Evolutionary conservation across 2,888 invertebrate genomes (phyloP).

Genomic region (Prenolepis imparis): DNA sequence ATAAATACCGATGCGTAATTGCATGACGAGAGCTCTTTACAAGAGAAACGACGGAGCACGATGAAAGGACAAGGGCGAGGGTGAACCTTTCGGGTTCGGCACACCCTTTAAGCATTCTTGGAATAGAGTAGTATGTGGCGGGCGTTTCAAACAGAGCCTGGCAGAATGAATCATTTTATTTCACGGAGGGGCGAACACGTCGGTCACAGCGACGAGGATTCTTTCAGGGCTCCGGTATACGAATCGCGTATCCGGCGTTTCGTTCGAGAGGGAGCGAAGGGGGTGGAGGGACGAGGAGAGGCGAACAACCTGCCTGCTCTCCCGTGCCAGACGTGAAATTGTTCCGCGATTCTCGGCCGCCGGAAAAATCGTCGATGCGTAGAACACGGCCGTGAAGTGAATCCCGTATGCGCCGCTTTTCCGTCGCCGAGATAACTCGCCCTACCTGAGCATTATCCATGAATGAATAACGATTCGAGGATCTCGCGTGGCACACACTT

Average conservation of each 20-base stretch:
- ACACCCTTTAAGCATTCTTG: conserved; percentile 28
- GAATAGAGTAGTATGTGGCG: conserved; percentile 67
- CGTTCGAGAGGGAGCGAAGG: conserved; percentile 5
- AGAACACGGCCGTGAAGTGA: conserved; percentile 55
- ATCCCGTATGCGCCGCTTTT: conserved; percentile 34
- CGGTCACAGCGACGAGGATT: conserved; percentile 79
- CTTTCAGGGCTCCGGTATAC: conserved; percentile 64
- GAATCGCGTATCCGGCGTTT: conserved; percentile 60
- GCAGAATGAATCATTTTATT: conserved; percentile 83
- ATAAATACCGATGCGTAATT: conserved; percentile 28
- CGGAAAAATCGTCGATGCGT: conserved; percentile 64
- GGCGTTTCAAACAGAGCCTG: conserved; percentile 72
- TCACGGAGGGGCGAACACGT: conserved; percentile 82
- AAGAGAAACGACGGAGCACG: neutral
- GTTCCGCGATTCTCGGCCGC: conserved; percentile 61
- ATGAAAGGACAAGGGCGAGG: neutral
- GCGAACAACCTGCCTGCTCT: conserved; percentile 44
- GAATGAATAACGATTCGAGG: conserved; percentile 46
- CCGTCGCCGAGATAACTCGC: conserved; percentile 49
- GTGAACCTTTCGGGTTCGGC: neutral
- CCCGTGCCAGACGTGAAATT: conserved; percentile 51
- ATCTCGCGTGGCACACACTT: conserved; percentile 21
- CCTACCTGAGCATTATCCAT: conserved; percentile 42
- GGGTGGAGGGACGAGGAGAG: neutral
- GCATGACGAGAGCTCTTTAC: conserved; percentile 1